Base-by-base conservation (phyloP, 92 coral and sea anemone genomes). In the Actinostola sp. region DNA sequence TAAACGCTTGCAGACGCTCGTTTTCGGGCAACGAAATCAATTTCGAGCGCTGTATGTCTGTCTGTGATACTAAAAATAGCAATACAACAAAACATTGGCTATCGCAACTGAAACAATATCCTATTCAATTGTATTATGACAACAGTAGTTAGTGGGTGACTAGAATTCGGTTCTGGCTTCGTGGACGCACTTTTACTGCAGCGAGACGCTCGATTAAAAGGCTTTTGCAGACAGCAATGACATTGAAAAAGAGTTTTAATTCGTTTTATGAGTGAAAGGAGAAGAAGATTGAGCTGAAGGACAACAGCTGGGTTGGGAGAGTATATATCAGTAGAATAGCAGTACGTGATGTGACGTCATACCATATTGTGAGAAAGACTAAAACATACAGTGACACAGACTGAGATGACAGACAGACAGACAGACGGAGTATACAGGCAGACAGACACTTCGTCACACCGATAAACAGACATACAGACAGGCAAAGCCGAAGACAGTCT, bases 51-150 rank as follows among this genome's bases (percentile, higher is more conserved):
- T 49, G 23, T 52, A 32, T 29, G 81, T 75, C 35, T 63, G 59
- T 50, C 48, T 31, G 67, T 44, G 48, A 17, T 30, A 30, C 9
- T 67, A 69, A n/a, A 5, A 41, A 34, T 31, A 32, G 31, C 2
- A 68, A 38, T 48, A 51, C 72, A 66, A 44, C 39, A 61, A 61
- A 61, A 31, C 46, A 61, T 17, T 31, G 66, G 48, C n/a, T 0
- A 35, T 61, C 29, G 48, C 10, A 52, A 7, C 29, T 12, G 20
- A 50, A 34, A 68, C 74, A 68, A 68, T 68, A 34, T 38, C 61
- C 61, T 33, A 30, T 67, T 32, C 74, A 68, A 68, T n/a, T 68
- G 62, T 68, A 29, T 45, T 67, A 49, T 46, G 72, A 45, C 72
- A 30, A 67, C 72, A 66, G 28, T 19, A 16, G 43, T 34, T 30